Evolutionary conservation across 2,113 vertebrate genomes (phyloP).

Genomic region (Odocoileus virginianus): DNA sequence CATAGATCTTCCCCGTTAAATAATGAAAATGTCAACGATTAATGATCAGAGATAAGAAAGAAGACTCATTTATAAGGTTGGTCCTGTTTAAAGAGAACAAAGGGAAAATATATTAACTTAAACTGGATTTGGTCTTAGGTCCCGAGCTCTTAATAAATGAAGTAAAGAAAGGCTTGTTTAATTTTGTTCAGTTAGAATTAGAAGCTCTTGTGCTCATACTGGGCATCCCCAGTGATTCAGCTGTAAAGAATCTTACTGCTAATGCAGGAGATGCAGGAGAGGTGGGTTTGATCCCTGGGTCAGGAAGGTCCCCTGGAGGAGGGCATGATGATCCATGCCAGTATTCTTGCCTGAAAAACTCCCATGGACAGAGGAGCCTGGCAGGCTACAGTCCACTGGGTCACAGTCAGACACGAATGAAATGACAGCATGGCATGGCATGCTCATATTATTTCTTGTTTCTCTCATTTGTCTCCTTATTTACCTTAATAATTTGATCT

Average conservation of each 20-base stretch:
- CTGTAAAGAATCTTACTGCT: neutral
- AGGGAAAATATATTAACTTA: neutral
- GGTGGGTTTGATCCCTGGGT: neutral
- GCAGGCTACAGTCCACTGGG: neutral
- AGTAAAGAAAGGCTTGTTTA: neutral
- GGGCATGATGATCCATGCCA: neutral
- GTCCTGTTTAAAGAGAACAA: neutral
- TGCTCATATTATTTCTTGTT: neutral
- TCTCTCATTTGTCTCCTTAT: neutral
- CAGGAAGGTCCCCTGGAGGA: neutral
- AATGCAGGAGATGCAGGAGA: neutral
- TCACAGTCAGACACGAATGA: neutral
- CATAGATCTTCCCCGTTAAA: neutral
- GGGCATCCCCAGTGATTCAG: neutral
- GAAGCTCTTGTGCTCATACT: neutral
- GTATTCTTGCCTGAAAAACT: neutral
- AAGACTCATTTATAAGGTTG: neutral
- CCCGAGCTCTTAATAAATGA: neutral
- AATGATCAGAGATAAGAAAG: neutral
- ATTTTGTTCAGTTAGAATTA: neutral
- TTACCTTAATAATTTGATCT: neutral
- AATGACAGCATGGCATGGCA: neutral
- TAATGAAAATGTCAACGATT: neutral
- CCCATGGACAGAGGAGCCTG: neutral
- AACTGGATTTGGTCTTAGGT: neutral